These are phyloP conservation scores for Cerceris rybyensis DNA, from an alignment of 2,888 invertebrate species.

Conservation along the genomic window DNA sequence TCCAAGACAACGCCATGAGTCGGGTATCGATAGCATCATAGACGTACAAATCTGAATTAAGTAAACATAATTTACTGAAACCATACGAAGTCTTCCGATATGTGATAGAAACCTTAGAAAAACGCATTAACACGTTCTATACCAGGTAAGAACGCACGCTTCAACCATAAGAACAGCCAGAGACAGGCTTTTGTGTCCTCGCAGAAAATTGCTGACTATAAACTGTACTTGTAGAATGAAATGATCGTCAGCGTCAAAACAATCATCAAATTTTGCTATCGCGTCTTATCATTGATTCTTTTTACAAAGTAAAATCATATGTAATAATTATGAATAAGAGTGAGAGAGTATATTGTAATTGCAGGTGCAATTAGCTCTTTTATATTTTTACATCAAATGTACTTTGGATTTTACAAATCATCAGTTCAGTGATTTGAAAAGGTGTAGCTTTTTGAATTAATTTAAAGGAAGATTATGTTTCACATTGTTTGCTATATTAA, in stretches of 20 bases:
- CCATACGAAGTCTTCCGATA: conserved; percentile 73
- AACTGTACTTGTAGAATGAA: not conserved
- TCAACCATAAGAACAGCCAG: conserved; percentile 26
- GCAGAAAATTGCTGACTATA: not conserved
- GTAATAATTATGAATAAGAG: too few relatives aligned
- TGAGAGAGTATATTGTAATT: too few relatives aligned
- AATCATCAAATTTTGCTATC: too few relatives aligned
- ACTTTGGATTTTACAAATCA: too few relatives aligned
- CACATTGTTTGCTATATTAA: too few relatives aligned
- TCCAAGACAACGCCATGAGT: not conserved
- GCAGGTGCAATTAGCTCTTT: too few relatives aligned
- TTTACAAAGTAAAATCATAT: too few relatives aligned
- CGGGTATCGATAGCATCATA: not conserved
- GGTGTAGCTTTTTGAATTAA: too few relatives aligned
- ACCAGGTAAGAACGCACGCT: conserved; percentile 39
- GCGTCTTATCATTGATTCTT: too few relatives aligned
- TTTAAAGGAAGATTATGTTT: too few relatives aligned
- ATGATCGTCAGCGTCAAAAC: not conserved
- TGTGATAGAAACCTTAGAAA: conserved; percentile 74
- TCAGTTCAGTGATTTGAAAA: too few relatives aligned
- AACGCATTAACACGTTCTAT: conserved; percentile 63
- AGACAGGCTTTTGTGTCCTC: not conserved
- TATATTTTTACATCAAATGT: too few relatives aligned
- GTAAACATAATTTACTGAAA: conserved; percentile 75
- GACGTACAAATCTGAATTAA: conserved; percentile 66